Conservation (phyloP, 2,113 vertebrate species). For the Clinocottus analis region DNA sequence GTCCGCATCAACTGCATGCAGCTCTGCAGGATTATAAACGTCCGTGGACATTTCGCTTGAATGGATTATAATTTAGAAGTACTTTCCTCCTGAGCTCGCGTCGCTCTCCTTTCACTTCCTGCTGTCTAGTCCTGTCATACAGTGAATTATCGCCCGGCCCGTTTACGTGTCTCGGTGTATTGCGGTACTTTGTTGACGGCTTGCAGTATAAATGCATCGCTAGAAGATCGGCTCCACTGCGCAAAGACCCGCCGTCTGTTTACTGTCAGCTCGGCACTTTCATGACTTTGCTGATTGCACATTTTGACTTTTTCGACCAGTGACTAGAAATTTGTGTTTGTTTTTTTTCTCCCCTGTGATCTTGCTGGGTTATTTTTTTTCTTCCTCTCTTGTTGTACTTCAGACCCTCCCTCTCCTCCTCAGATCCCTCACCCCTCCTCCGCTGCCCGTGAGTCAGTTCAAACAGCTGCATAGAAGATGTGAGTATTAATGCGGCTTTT, state of each 20-base stretch:
- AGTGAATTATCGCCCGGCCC: constrained; percentile 60
- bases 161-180: constrained; percentile 45
- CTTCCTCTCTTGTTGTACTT: constrained; percentile 38
- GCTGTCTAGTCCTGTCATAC: constrained; percentile 8
- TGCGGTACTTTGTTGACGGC: constrained; percentile 77
- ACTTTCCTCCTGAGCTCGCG: constrained; percentile 22
- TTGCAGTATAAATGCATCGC: constrained; percentile 55
- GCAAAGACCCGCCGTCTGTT: constrained; percentile 44
- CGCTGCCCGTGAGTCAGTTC: constrained; percentile 71
- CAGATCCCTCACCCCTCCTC: constrained; percentile 46
- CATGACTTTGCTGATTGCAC: constrained; percentile 46
- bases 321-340: constrained; percentile 26
- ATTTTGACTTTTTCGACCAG: constrained; percentile 44
- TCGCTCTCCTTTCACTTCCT: constrained; percentile 13
- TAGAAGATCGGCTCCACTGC: constrained; percentile 62
- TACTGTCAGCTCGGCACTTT: constrained; percentile 27
- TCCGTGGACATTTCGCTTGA: constrained; percentile 28
- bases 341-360: constrained; percentile 24
- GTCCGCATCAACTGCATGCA: not conserved
- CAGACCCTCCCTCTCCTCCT: constrained; percentile 57
- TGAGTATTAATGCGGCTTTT: constrained; percentile 81
- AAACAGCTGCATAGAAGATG: constrained; percentile 82
- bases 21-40: constrained; percentile 9
- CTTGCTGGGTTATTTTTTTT: constrained; percentile 11
- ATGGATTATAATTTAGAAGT: constrained; percentile 64